Percentiles rank a stretch among this genome's conserved stretches.
Evolutionary conservation across 2,888 invertebrate genomes (phyloP).

Genomic region (Ophioninae sp.): DNA sequence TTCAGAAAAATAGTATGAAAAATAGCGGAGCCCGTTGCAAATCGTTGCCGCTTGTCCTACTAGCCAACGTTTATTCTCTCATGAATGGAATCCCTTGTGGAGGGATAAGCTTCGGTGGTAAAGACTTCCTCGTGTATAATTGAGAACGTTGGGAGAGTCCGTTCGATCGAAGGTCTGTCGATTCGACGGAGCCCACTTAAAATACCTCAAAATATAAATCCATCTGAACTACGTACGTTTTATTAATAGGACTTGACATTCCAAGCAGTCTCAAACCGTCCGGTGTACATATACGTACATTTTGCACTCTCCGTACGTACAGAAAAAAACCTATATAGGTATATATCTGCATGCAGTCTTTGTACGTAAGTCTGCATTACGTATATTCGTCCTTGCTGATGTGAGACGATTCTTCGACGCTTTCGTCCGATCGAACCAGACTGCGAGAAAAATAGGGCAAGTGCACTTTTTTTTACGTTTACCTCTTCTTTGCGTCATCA

Average conservation of each 20-base stretch:
- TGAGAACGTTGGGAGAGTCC: slow-evolving; percentile 46
- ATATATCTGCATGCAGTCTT: background rate
- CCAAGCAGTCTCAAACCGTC: slow-evolving; percentile 8
- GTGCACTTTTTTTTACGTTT: slow-evolving; percentile 26
- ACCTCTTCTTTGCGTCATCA: background rate
- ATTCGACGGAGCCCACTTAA: slow-evolving; percentile 45
- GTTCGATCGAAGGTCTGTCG: slow-evolving; percentile 54
- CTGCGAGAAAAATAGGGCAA: slow-evolving; percentile 21
- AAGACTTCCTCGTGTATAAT: slow-evolving; percentile 39
- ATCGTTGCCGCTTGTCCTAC: slow-evolving; percentile 14
- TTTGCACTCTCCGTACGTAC: background rate
- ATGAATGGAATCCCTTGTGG: slow-evolving; percentile 59
- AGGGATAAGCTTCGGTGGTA: slow-evolving; percentile 27
- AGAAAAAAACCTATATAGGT: background rate
- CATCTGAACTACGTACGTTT: background rate
- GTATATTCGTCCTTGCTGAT: slow-evolving; percentile 17
- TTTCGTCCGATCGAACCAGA: slow-evolving; percentile 30
- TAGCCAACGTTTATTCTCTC: slow-evolving; percentile 18
- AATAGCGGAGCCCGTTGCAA: background rate
- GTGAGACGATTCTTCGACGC: slow-evolving; percentile 33
- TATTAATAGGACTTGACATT: slow-evolving; percentile 24
- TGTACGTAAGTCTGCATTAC: background rate
- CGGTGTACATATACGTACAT: background rate
- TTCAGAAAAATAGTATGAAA: background rate
- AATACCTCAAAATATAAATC: slow-evolving; percentile 13